These are phyloP conservation scores for Ochotona curzoniae DNA, from an alignment of 2,113 vertebrate species.

Conservation along the genomic window DNA sequence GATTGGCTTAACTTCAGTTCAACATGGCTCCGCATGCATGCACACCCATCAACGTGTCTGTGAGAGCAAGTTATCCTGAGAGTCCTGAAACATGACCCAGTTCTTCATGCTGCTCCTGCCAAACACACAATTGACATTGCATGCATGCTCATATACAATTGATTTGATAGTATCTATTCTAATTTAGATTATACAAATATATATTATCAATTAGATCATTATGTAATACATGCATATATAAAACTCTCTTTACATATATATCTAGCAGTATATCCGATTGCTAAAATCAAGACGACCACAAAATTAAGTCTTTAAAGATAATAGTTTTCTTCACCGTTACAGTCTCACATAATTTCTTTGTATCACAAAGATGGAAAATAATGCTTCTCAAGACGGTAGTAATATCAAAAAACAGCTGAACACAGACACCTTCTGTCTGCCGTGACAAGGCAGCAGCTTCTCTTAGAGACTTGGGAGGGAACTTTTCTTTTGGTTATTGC, in stretches of 20 bases:
- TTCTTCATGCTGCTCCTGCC: background rate
- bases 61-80: background rate
- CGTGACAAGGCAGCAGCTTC: background rate
- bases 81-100: background rate
- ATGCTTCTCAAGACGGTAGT: background rate
- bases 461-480: background rate
- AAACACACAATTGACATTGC: background rate
- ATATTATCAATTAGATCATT: no score
- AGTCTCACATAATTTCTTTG: background rate
- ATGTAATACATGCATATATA: no score
- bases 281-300: background rate
- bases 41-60: no score
- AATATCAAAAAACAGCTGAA: background rate
- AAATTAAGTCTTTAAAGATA: conserved; percentile 41
- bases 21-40: no score
- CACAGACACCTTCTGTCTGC: background rate
- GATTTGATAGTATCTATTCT: no score
- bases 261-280: background rate
- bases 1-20: background rate
- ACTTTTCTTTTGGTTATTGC: background rate
- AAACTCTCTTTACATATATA: no score
- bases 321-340: background rate
- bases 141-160: background rate
- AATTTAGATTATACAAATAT: no score
- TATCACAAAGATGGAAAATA: background rate